These are phyloP conservation scores for Sorex araneus DNA, from an alignment of 2,113 vertebrate species.

Conservation along the genomic window DNA sequence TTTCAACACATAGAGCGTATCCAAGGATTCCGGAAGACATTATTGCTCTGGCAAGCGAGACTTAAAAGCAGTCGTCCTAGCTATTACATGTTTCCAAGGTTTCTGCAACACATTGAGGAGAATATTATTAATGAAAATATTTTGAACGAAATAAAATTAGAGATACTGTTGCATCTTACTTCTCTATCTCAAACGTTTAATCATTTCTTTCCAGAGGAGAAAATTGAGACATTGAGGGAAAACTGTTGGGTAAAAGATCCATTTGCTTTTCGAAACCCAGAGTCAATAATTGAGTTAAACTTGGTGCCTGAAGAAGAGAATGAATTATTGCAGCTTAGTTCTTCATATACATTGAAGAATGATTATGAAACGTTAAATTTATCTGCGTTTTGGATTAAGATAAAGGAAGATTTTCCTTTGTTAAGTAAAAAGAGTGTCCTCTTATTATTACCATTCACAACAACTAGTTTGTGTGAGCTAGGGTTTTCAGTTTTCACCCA, in stretches of 20 bases:
- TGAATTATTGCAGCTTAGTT: constrained; percentile 55
- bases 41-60: constrained; percentile 35
- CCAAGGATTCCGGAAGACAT: constrained; percentile 47
- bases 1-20: constrained; percentile 29
- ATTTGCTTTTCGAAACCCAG: constrained; percentile 59
- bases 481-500: constrained; percentile 41
- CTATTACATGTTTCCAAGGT: constrained; percentile 51
- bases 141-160: constrained; percentile 62
- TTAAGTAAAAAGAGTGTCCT: constrained; percentile 24
- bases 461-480: constrained; percentile 7
- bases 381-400: constrained; percentile 30
- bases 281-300: constrained; percentile 40
- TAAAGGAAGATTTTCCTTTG: constrained; percentile 61
- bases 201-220: constrained; percentile 67
- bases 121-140: constrained; percentile 49
- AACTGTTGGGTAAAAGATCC: constrained; percentile 61
- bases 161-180: constrained; percentile 28
- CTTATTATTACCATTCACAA: constrained; percentile 10
- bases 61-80: constrained; percentile 11
- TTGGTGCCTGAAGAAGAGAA: constrained; percentile 54
- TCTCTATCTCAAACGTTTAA: constrained; percentile 63
- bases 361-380: constrained; percentile 33
- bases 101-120: constrained; percentile 55
- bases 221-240: constrained; percentile 52
- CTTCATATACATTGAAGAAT: constrained; percentile 47